A percentile compares a stretch with the other conserved stretches of the same genome.
Evolutionary conservation across 1,140 invertebrate genomes (phyloP).

Genomic region (Camponotus vicinus): DNA sequence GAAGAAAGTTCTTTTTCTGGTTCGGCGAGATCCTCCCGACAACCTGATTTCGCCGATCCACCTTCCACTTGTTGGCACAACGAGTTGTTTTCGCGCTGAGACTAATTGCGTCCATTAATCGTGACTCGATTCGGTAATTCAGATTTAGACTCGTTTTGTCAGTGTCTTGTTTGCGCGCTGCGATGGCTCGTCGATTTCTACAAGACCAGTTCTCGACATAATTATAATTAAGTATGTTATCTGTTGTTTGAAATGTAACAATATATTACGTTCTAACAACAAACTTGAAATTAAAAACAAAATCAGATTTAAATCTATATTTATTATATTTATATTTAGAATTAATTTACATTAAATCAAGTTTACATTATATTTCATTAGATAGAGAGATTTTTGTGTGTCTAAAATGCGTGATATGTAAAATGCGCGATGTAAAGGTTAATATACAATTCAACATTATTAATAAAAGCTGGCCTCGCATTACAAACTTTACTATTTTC

Average conservation of each 20-base stretch:
- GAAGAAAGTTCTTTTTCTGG: slow-evolving; percentile 72
- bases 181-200: slow-evolving; percentile 57
- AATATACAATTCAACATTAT: neutral
- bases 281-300: neutral
- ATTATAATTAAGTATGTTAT: slow-evolving; percentile 16
- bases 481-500: slow-evolving; percentile 6
- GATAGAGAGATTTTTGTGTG: neutral
- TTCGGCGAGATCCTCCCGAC: slow-evolving; percentile 53
- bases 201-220: slow-evolving; percentile 20
- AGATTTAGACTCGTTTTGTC: slow-evolving; percentile 70
- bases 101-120: slow-evolving; percentile 76
- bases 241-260: neutral
- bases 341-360: slow-evolving; percentile 3
- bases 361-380: neutral
- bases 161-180: slow-evolving; percentile 63
- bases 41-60: slow-evolving; percentile 68
- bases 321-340: neutral
- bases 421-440: neutral
- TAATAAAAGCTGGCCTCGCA: neutral
- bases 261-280: neutral
- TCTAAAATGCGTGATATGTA: neutral
- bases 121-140: slow-evolving; percentile 75
- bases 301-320: neutral
- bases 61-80: slow-evolving; percentile 47
- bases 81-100: slow-evolving; percentile 64